Percentiles rank a stretch among this genome's conserved stretches.
These are phyloP conservation scores for Ptilorrhoa leucosticta DNA, from an alignment of 2,113 vertebrate genomes.

Conservation along the genomic window DNA sequence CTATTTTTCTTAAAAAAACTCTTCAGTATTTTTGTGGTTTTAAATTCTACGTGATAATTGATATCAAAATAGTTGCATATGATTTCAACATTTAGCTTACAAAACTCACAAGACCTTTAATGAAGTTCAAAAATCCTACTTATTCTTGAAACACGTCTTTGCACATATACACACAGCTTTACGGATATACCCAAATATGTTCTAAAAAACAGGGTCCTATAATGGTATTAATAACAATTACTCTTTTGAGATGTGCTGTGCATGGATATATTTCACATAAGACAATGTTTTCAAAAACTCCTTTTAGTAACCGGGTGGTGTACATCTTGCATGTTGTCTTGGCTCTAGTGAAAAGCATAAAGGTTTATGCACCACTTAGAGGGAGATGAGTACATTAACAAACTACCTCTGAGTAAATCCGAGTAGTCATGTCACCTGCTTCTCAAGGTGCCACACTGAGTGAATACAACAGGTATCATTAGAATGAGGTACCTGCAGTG, in stretches of 20 bases:
- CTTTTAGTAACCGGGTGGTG: accelerated
- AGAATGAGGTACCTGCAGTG: neutral
- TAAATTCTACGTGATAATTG: neutral
- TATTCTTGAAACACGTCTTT: neutral
- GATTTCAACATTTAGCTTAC: neutral
- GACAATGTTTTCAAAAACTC: neutral
- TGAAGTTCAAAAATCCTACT: neutral
- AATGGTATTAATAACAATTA: neutral
- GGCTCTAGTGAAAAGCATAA: neutral
- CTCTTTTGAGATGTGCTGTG: neutral
- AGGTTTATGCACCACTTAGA: neutral
- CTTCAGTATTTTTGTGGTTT: neutral
- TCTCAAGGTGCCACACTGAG: neutral
- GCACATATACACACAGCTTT: neutral
- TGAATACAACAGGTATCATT: neutral
- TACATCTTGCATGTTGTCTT: neutral
- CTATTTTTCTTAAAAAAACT: neutral
- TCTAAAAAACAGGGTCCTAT: neutral
- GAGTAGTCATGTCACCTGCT: neutral
- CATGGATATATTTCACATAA: neutral
- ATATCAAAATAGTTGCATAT: neutral
- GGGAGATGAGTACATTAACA: neutral
- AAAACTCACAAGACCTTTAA: neutral
- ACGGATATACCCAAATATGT: accelerated
- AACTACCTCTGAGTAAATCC: neutral